Percentiles rank a stretch among this genome's conserved stretches.
phyloP scores from a whole-genome alignment of 35 echinoderm and acorn worm genomes.

The Chiridota heheva region DNA sequence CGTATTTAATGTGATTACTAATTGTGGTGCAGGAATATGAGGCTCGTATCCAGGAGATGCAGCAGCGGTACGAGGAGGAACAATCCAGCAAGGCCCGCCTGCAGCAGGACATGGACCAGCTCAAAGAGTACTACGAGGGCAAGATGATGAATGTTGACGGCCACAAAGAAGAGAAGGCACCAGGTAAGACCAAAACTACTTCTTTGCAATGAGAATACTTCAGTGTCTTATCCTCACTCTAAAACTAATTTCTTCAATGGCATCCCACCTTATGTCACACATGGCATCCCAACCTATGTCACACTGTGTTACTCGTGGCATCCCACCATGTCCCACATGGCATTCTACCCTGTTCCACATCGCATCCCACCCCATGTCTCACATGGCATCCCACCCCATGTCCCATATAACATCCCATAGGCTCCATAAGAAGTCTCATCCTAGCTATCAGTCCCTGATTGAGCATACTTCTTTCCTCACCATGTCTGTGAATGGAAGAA shows the following conservation, averaged over 20 bases:
- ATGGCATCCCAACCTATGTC: too few species aligned
- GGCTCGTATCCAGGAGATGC: constrained; percentile 77
- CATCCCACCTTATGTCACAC: too few species aligned
- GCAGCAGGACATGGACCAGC: constrained; percentile 77
- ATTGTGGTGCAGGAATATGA: constrained; percentile 65
- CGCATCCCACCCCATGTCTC: too few species aligned
- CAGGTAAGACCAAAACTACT: background rate
- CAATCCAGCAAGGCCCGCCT: constrained; percentile 85
- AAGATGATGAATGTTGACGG: constrained; percentile 51
- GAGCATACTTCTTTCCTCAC: too few species aligned
- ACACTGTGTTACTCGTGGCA: too few species aligned
- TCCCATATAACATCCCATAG: too few species aligned
- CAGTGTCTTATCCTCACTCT: background rate
- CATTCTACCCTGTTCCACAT: too few species aligned
- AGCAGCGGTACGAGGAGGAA: constrained; percentile 85
- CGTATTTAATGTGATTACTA: background rate
- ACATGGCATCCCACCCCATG: background rate
- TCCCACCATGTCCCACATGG: too few species aligned
- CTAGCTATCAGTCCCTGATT: too few species aligned
- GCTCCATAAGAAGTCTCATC: too few species aligned
- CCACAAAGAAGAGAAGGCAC: constrained; percentile 33
- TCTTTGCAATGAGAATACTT: too few species aligned
- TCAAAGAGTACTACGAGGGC: constrained; percentile 71
- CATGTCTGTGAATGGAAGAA: background rate
- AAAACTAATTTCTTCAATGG: background rate